These are phyloP conservation scores for Danio jaintianensis DNA, from an alignment of 2,797 vertebrate species.

Conservation along the genomic window DNA sequence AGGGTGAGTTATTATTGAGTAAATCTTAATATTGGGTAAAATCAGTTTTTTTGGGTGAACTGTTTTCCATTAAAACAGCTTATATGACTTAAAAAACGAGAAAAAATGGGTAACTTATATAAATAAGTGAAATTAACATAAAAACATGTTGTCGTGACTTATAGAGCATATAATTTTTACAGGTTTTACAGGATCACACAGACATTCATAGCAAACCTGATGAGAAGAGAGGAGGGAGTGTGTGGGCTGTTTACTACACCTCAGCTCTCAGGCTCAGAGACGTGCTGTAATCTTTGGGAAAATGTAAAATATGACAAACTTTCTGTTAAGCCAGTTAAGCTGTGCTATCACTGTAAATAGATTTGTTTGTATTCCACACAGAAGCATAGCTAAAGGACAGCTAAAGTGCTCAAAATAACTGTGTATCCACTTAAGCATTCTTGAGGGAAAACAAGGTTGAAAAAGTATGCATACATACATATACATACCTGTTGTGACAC, in stretches of 20 bases:
- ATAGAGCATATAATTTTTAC: too few relatives aligned
- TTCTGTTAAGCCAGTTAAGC: constrained; percentile 26
- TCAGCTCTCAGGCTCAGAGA: constrained; percentile 8
- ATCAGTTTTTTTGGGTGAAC: too few relatives aligned
- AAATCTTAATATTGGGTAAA: too few relatives aligned
- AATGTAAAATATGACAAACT: constrained; percentile 39
- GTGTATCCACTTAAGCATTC: background rate
- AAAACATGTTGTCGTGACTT: too few relatives aligned
- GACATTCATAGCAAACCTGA: constrained; percentile 23
- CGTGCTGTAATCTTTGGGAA: constrained; percentile 38
- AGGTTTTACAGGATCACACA: background rate
- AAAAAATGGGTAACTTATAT: too few relatives aligned
- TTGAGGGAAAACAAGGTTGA: too few relatives aligned
- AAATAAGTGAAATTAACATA: too few relatives aligned
- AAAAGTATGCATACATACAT: too few relatives aligned
- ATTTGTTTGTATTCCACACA: constrained; percentile 15
- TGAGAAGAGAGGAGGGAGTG: background rate
- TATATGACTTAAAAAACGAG: too few relatives aligned
- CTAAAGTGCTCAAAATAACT: background rate
- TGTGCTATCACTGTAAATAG: constrained; percentile 34
- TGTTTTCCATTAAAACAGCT: too few relatives aligned
- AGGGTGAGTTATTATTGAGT: too few relatives aligned
- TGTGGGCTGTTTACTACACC: constrained; percentile 17
- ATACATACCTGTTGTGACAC: too few relatives aligned
- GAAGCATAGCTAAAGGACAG: background rate